Evolutionary conservation across 2,888 invertebrate species (phyloP), one percentile per base, ranked within the genome.

Genomic region (Parapristionchus giblindavisi): DNA sequence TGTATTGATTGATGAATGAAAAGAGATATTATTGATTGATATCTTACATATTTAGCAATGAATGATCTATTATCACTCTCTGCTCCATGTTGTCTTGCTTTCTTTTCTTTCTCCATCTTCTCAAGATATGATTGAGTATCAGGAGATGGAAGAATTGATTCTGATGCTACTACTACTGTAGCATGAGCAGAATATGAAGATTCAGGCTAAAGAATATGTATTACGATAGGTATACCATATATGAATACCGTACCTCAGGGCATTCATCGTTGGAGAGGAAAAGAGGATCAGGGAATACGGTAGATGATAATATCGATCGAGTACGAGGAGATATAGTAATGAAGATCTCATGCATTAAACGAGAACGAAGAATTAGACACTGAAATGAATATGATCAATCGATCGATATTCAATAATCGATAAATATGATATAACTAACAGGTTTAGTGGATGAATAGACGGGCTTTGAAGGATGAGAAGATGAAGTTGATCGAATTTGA

Each of bases 11-110:
- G 11, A 24, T 14, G n/a, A 24, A 56, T 56, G 24, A 14, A 27
- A 56, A n/a, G n/a, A 56, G 6, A 11, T 56, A 24, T 17, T 56
- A 56, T 14, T n/a, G n/a, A n/a, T n/a, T n/a, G n/a, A n/a, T n/a
- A n/a, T n/a, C 52, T 68, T 91, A 96, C 96, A 91, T 98, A 98
- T 96, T 96, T 98, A 3, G 94, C 94, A 83, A 98, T 91, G 90
- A 98, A 97, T 63, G 96, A 95, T 87, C 96, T 91, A 89, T 95
- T 97, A 88, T 98, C 98, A 38, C 89, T 89, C 79, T 89, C 89
- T 17, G 89, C 88, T 36, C 90, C 90, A 87, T 95, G 94, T 32
- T 93, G 91, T 85, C 96, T 94, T 88, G 95, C 95, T 82, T 93
- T 92, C 84, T 94, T 92, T 89, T 98, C 97, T 75, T 93, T 91